phyloP scores from a whole-genome alignment of 2,888 invertebrate genomes.

The Drosophila neotestacea region DNA sequence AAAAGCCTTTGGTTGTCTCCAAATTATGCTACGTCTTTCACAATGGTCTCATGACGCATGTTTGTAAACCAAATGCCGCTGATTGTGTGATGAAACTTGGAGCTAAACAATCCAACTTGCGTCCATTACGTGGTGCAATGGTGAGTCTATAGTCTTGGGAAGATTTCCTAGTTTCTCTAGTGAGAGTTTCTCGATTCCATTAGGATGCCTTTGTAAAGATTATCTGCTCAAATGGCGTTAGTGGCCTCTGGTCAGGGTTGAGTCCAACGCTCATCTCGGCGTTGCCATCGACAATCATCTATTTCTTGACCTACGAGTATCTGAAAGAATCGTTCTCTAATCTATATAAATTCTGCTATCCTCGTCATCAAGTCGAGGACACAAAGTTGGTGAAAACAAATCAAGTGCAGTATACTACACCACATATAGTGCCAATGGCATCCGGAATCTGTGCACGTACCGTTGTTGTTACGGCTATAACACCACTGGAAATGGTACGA shows the following conservation, averaged over 20 bases:
- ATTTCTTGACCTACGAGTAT: conserved; percentile 98
- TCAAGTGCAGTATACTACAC: conserved; percentile 11
- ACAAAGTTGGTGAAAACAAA: conserved; percentile 2
- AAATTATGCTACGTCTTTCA: conserved; percentile 97
- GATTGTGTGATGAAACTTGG: conserved; percentile 65
- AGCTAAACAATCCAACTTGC: conserved; percentile 29
- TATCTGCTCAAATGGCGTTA: conserved; percentile 92
- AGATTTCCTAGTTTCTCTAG: conserved; percentile 64
- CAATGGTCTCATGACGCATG: conserved; percentile 98
- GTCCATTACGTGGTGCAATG: conserved; percentile 89
- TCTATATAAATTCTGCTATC: conserved; percentile 28
- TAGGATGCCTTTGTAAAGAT: conserved; percentile 98
- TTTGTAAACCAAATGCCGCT: conserved; percentile 90
- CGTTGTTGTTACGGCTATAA: conserved; percentile 92
- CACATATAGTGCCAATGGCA: conserved; percentile 87
- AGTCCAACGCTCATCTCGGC: conserved; percentile 97
- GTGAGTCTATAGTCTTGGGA: conserved; percentile 70
- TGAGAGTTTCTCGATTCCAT: conserved; percentile 38
- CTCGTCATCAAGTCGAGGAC: not conserved
- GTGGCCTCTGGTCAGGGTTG: conserved; percentile 97
- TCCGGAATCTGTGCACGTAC: conserved; percentile 94
- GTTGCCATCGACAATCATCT: conserved; percentile 96
- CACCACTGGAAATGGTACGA: conserved; percentile 96
- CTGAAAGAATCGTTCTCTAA: conserved; percentile 88
- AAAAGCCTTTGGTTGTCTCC: conserved; percentile 90